Conservation (phyloP, 2,797 vertebrate genomes). For the Podarcis siculus region DNA sequence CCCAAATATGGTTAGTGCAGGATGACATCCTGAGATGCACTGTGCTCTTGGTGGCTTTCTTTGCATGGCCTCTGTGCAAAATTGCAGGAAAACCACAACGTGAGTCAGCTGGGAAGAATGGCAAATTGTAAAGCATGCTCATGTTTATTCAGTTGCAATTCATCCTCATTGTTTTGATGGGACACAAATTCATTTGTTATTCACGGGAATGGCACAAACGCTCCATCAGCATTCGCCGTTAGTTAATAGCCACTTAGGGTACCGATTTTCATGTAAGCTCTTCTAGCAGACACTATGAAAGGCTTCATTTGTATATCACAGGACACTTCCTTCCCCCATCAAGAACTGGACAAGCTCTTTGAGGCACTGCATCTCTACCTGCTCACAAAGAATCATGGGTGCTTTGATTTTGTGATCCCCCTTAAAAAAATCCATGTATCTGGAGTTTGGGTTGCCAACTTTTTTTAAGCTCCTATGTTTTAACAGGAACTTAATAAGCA, state of each 20-base stretch:
- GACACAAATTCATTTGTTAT: constrained; percentile 59
- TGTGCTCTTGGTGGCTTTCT: background rate
- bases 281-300: constrained; percentile 26
- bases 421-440: background rate
- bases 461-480: background rate
- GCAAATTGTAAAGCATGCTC: background rate
- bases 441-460: background rate
- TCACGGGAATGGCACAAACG: constrained; percentile 62
- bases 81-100: background rate
- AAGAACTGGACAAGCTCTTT: background rate
- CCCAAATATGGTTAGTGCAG: background rate
- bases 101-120: background rate
- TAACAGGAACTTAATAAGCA: background rate
- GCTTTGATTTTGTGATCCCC: background rate
- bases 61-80: background rate
- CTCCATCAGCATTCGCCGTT: constrained; percentile 67
- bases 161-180: constrained; percentile 43
- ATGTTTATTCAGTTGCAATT: constrained; percentile 46
- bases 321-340: background rate
- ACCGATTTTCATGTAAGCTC: constrained; percentile 2
- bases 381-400: background rate
- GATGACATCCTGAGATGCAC: background rate
- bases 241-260: constrained; percentile 72
- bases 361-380: background rate
- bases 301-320: constrained; percentile 37